Evolutionary conservation across 2,113 vertebrate species (phyloP), one percentile per base, ranked within the genome.

Genomic region (Gasterosteus nipponicus): DNA sequence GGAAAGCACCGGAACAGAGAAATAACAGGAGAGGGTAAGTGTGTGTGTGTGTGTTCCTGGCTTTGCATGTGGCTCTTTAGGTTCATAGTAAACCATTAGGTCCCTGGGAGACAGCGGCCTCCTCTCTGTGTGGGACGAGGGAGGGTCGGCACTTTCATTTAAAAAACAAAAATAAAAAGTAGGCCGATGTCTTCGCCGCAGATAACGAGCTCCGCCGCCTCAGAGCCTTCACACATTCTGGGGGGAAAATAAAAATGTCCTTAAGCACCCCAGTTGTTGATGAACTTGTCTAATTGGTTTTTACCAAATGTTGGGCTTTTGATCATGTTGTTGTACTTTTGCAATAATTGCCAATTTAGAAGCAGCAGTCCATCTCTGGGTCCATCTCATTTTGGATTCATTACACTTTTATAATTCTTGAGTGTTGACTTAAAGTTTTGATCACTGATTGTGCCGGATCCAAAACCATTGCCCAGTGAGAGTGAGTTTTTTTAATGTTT

Each of bases 1-100:
- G 68, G 73, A 77, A 81, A 54, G 70, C 69, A 56, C 41, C 18
- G 75, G 75, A 83, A 76, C 42, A 74, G 58, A 72, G 26, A 60
- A 60, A 58, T 39, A 66, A 58, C 2, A 0, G 62, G 65, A 47
- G 64, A 70, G 51, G 59, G 65, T 62, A 41, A 29, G 51, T 58
- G 47, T 63, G 35, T 71, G 66, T 64, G 22, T 77, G 59, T 61
- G 47, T 66, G 35, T 71, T 29, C 72, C 12, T 60, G 47, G 47
- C 61, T 76, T 42, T 79, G 35, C 54, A 46, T 53, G 41, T 29
- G 51, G 35, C 19, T 47, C 31, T 64, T 58, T 56, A 49, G 4
- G 0, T 39, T 61, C 10, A 67, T 35, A 14, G 71, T 39, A 41
- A 26, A 26, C 39, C 57, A 63, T 66, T 42, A 56, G 46, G 54